These are phyloP conservation scores for Tetrao urogallus DNA, from an alignment of 2,113 vertebrate genomes.

Conservation along the genomic window DNA sequence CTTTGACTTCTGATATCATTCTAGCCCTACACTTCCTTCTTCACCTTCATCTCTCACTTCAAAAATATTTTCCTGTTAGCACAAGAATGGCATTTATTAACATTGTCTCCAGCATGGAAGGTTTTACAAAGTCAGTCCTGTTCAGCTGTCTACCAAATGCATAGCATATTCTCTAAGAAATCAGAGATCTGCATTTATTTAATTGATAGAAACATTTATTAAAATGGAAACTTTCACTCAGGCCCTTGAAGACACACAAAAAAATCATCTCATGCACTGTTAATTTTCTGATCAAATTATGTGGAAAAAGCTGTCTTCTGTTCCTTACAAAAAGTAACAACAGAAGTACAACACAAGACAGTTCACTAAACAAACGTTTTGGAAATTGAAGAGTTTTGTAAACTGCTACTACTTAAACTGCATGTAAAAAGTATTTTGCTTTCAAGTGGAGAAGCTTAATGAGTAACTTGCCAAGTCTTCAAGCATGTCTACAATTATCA, in stretches of 20 bases:
- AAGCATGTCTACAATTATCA: not conserved
- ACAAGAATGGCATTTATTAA: not conserved
- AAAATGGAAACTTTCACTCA: not conserved
- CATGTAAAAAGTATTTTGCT: not conserved
- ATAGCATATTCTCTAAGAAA: not conserved
- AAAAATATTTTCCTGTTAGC: not conserved
- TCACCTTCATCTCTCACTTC: not conserved
- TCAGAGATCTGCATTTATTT: not conserved
- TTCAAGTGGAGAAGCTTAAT: not conserved
- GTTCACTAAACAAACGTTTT: not conserved
- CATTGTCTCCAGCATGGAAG: not conserved
- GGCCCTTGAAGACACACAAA: not conserved
- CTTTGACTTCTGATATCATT: not conserved
- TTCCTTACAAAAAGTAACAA: not conserved
- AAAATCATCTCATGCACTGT: not conserved
- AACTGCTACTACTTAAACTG: not conserved
- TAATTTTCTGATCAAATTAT: not conserved
- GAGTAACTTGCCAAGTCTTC: not conserved
- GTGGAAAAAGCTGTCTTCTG: not conserved
- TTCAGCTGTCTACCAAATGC: not conserved
- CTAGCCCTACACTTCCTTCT: not conserved
- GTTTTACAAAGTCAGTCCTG: not conserved
- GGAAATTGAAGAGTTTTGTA: not conserved
- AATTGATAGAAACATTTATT: not conserved
- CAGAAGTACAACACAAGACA: not conserved